phyloP scores from a whole-genome alignment of 2,113 vertebrate species.

The Boleophthalmus pectinirostris region DNA sequence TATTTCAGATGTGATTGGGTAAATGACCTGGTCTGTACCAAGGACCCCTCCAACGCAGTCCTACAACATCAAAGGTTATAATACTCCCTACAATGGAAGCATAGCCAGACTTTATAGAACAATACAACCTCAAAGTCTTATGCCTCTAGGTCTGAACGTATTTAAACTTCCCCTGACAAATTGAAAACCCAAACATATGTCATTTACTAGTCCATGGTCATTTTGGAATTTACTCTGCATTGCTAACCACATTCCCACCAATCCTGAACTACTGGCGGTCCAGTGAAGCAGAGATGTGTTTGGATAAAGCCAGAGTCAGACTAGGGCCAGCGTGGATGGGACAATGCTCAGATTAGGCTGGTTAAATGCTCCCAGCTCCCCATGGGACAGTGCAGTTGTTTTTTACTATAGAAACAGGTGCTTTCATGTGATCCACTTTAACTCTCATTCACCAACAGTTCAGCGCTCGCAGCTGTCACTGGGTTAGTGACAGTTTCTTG shows the following conservation, averaged over 20 bases:
- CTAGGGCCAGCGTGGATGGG: constrained; percentile 65
- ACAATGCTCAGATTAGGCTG: constrained; percentile 55
- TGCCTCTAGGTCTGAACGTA: not conserved
- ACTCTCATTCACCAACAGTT: constrained; percentile 37
- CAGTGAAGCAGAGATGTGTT: constrained; percentile 64
- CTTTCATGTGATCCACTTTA: constrained; percentile 45
- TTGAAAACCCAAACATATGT: not conserved
- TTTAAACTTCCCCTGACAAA: not conserved
- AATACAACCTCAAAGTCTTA: no score
- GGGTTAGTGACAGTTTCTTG: constrained; percentile 28
- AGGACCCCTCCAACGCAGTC: not conserved
- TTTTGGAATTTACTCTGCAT: not conserved
- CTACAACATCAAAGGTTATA: not conserved
- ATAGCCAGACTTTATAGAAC: no score
- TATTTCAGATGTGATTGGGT: no score
- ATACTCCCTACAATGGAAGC: not conserved
- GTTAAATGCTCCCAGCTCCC: constrained; percentile 29
- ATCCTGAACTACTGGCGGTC: constrained; percentile 42
- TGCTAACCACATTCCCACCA: constrained; percentile 64
- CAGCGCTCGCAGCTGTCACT: constrained; percentile 33
- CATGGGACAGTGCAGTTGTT: constrained; percentile 47
- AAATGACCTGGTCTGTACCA: not conserved
- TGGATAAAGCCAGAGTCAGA: constrained; percentile 67
- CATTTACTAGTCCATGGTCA: not conserved
- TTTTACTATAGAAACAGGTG: constrained; percentile 49